phyloP scores from a whole-genome alignment of 2,888 invertebrate genomes.

The Melieria picta region DNA sequence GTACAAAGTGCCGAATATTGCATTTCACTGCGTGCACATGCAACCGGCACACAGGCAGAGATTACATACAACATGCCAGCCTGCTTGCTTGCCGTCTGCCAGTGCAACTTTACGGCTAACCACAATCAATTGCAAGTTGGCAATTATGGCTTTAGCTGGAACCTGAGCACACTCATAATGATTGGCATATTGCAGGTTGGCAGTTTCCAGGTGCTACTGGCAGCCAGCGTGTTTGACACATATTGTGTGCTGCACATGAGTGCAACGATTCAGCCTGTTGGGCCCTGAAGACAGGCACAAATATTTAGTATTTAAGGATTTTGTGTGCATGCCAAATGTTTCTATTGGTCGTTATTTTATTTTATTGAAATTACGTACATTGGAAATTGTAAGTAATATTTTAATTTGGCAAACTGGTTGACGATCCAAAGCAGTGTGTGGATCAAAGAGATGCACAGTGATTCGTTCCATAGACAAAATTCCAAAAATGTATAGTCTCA shows the following conservation, averaged over 20 bases:
- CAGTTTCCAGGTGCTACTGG: conserved; percentile 6
- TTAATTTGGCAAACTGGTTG: no score
- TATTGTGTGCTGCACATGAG: neutral
- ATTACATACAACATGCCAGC: neutral
- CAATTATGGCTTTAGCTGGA: conserved; percentile 32
- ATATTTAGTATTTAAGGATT: neutral
- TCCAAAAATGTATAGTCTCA: no score
- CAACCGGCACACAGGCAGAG: neutral
- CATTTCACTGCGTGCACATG: neutral
- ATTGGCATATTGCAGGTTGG: conserved; percentile 19
- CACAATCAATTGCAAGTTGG: conserved; percentile 38
- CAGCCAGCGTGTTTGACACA: conserved; percentile 4
- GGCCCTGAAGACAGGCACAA: neutral
- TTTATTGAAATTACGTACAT: no score
- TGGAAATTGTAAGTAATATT: no score
- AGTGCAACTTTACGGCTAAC: conserved; percentile 24
- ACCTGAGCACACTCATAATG: conserved; percentile 17
- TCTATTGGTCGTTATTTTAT: neutral
- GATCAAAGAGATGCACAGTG: no score
- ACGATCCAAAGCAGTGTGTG: no score
- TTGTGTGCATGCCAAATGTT: neutral
- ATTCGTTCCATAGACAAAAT: no score
- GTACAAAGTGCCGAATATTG: no score
- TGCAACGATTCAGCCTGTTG: neutral
- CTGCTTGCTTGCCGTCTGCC: neutral